Base-by-base conservation (phyloP, 2,888 invertebrate species). In the Mythimna lalbum region DNA sequence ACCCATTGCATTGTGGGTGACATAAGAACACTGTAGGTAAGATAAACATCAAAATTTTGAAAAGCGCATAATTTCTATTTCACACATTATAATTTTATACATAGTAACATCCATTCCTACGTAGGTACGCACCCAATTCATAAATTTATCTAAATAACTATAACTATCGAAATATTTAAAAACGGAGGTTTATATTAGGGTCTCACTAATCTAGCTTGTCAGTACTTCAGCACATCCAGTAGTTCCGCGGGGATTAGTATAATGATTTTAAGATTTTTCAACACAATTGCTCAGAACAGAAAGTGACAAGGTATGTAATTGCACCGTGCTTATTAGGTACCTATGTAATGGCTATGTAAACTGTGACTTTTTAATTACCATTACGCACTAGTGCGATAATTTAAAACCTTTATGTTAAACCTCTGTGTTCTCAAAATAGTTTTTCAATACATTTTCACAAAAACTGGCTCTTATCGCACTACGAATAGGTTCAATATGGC, bases 11-110 rank as follows among this genome's bases (percentile, higher is more conserved):
- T 21, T 57, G 36, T 36, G 21, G 57, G 57, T 36, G 56, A 36
- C 56, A 56, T 36, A 14, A 56, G 36, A 57, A 57, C 56, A 57
- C 56, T 36, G 56, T 36, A 36, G 56, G 21, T 21, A 56, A 31
- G 2, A 56, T 56, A 36, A n/a, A 56, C 12, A 56, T 56, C 14
- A 36, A 56, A 12, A 14, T 36, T 56, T 36, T 56, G n/a, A n/a
- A 33, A 56, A 56, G 33, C 33, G 21, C 33, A 19, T 55, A n/a
- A n/a, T 55, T 55, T 55, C n/a, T 33, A 21, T 36, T 56, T 21
- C 21, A 56, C n/a, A 6, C 33, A 12, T 56, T 33, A n/a, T 9
- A 33, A 33, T 31, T n/a, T 12, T 56, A 27, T 27, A 27, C 27
- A 27, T 27, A 27, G 31, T 56, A 56, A 56, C 14, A 56, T n/a